A percentile compares a stretch with the other conserved stretches of the same genome.
These are phyloP conservation scores for Rhodinocichla rosea DNA, from an alignment of 2,113 vertebrate species.

Conservation along the genomic window DNA sequence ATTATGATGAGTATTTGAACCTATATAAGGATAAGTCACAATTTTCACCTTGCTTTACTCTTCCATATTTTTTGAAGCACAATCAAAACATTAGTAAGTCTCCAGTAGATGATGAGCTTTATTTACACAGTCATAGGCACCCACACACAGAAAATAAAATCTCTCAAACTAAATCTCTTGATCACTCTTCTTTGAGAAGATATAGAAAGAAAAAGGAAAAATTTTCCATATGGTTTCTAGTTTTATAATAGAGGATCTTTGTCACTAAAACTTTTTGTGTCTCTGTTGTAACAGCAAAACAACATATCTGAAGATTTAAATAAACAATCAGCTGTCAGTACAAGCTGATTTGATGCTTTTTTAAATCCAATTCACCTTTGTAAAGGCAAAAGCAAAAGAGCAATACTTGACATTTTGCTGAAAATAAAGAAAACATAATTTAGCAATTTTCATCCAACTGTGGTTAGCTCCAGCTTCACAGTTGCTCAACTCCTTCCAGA, in stretches of 20 bases:
- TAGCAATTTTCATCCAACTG: slow-evolving; percentile 51
- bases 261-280: slow-evolving; percentile 29
- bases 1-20: background rate
- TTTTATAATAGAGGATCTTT: background rate
- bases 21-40: background rate
- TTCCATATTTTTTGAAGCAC: background rate
- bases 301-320: slow-evolving; percentile 45
- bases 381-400: slow-evolving; percentile 62
- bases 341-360: slow-evolving; percentile 6
- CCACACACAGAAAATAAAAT: background rate
- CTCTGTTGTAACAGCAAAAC: slow-evolving; percentile 37
- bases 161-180: background rate
- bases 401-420: slow-evolving; percentile 67
- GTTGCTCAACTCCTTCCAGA: slow-evolving; percentile 68
- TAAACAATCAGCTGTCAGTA: slow-evolving; percentile 35
- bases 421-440: slow-evolving; percentile 68
- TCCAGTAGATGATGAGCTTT: background rate
- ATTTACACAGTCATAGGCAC: background rate
- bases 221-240: background rate
- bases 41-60: background rate
- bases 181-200: background rate
- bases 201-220: background rate
- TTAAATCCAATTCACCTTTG: slow-evolving; percentile 65
- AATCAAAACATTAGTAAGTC: background rate
- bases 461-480: slow-evolving; percentile 4